Conservation (phyloP, 1,140 invertebrate genomes). For the Delia radicum region DNA sequence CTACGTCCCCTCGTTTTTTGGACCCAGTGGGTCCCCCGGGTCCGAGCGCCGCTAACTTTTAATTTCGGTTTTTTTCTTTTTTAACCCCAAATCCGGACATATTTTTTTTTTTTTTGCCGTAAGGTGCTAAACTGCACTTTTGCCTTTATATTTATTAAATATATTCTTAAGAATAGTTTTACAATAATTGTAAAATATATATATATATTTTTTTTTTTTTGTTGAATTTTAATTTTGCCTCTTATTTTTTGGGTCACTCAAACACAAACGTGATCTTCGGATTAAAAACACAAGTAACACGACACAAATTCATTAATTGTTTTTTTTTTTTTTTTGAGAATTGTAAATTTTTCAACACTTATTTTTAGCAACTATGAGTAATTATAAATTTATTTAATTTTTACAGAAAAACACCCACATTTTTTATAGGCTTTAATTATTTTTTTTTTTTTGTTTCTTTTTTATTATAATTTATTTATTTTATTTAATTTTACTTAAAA, state of each 20-base stretch:
- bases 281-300: neutral
- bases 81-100: too few species aligned
- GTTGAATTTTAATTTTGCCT: neutral
- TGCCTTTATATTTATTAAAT: too few species aligned
- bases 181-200: too few species aligned
- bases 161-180: too few species aligned
- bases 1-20: too few species aligned
- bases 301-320: neutral
- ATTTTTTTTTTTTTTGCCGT: too few species aligned
- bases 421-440: neutral
- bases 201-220: too few species aligned
- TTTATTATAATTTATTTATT: neutral
- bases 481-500: neutral
- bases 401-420: neutral
- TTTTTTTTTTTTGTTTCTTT: neutral
- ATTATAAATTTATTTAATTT: neutral
- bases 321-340: neutral
- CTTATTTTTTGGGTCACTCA: neutral
- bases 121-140: too few species aligned
- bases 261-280: conserved; percentile 3
- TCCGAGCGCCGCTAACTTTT: too few species aligned
- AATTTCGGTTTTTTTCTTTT: too few species aligned
- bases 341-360: neutral
- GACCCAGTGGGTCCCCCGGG: too few species aligned
- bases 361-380: neutral